Conservation (phyloP, 2,797 vertebrate species). For the Labroides dimidiatus region DNA sequence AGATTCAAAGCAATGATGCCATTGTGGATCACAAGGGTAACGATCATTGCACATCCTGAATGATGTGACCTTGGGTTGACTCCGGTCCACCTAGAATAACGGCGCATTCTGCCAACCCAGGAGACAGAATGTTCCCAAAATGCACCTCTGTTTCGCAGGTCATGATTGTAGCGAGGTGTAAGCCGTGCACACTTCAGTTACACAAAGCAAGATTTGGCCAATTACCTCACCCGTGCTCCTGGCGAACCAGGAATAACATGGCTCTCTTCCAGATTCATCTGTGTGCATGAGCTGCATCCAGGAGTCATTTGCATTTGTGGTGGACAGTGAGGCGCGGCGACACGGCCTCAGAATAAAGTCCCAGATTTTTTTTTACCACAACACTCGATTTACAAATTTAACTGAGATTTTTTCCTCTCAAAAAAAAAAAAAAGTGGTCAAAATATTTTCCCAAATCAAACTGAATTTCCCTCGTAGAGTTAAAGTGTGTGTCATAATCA, state of each 20-base stretch:
- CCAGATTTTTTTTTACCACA: no score
- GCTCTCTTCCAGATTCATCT: constrained; percentile 68
- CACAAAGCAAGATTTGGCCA: constrained; percentile 66
- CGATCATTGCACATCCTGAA: constrained; percentile 55
- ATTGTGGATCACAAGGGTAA: constrained; percentile 61
- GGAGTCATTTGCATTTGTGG: constrained; percentile 54
- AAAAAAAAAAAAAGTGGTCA: no score
- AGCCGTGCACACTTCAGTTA: constrained; percentile 45
- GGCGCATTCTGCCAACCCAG: neutral
- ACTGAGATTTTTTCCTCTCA: no score
- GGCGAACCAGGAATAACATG: constrained; percentile 67
- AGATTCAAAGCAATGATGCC: constrained; percentile 64
- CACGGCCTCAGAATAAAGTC: no score
- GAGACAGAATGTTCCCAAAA: constrained; percentile 19
- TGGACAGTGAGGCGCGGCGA: constrained; percentile 44
- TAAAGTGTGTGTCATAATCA: no score
- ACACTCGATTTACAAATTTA: no score
- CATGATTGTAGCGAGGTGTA: constrained; percentile 48
- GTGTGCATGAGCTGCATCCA: constrained; percentile 54
- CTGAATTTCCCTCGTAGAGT: no score
- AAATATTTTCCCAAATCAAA: no score
- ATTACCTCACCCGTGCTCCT: constrained; percentile 67
- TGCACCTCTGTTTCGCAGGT: constrained; percentile 49
- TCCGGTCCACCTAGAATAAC: constrained; percentile 10
- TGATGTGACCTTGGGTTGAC: constrained; percentile 69